Evolutionary conservation across 2,888 invertebrate species (phyloP).

Genomic region (Mayetiola destructor): DNA sequence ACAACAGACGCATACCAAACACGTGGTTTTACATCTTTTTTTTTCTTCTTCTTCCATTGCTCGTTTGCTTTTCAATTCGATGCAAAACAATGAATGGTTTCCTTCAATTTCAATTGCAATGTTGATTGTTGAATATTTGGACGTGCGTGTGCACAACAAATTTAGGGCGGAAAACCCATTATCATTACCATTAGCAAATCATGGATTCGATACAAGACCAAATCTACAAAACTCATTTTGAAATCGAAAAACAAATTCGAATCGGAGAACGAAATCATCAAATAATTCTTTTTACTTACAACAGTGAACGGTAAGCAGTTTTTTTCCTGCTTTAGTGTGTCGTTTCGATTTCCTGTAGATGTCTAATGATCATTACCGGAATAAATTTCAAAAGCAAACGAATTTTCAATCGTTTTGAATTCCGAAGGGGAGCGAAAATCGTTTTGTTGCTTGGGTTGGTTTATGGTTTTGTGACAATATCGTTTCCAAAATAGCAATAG

Average conservation of each 20-base stretch:
- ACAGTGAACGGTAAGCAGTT: neutral
- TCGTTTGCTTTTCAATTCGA: neutral
- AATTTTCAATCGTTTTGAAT: too few relatives aligned
- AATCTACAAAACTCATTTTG: conserved; percentile 5
- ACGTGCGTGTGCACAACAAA: conserved; percentile 10
- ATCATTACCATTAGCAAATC: conserved; percentile 12
- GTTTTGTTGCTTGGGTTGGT: neutral
- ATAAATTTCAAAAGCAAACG: conserved; percentile 11
- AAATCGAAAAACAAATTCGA: conserved; percentile 4
- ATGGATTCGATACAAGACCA: neutral
- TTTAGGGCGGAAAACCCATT: conserved; percentile 6
- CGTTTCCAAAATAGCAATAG: neutral
- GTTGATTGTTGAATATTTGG: neutral
- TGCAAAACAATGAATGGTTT: neutral
- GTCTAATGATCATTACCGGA: conserved; percentile 13
- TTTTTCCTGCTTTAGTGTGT: too few relatives aligned
- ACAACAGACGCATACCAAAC: conserved; percentile 5
- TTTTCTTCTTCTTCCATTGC: conserved; percentile 1
- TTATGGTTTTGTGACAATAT: neutral
- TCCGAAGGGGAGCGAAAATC: too few relatives aligned
- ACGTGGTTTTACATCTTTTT: neutral
- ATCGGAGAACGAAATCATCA: neutral
- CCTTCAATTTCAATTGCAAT: conserved; percentile 1
- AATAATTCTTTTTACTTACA: too few relatives aligned
- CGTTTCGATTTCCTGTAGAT: conserved; percentile 12